Percentiles rank a stretch among this genome's conserved stretches.
Evolutionary conservation across 2,888 invertebrate species (phyloP).

Genomic region (Bedellia somnulentella): DNA sequence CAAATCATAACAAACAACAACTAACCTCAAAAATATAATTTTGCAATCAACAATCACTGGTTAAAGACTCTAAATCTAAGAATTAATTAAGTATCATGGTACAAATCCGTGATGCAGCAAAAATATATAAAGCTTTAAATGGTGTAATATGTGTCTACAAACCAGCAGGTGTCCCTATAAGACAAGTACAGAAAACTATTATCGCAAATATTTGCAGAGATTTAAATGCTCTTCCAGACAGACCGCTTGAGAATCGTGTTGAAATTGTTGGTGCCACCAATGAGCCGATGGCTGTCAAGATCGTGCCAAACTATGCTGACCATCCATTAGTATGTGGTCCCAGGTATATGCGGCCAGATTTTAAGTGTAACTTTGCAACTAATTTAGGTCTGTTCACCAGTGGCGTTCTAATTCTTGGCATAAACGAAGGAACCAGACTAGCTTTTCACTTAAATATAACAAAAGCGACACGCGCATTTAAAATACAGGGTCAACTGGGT

Average conservation of each 20-base stretch:
- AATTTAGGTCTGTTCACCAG: conserved; percentile 66
- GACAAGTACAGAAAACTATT: conserved; percentile 59
- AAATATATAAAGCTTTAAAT: conserved; percentile 68
- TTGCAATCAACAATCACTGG: too few relatives aligned
- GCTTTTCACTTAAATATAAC: conserved; percentile 62
- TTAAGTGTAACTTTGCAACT: conserved; percentile 64
- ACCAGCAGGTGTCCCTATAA: conserved; percentile 63
- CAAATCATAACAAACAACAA: too few relatives aligned
- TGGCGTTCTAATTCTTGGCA: conserved; percentile 77
- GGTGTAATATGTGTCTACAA: conserved; percentile 82
- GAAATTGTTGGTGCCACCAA: conserved; percentile 67
- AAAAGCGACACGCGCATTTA: conserved; percentile 69
- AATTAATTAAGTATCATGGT: too few relatives aligned
- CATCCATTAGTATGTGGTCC: conserved; percentile 75
- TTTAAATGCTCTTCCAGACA: conserved; percentile 68
- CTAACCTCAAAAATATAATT: too few relatives aligned
- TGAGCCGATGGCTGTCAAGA: conserved; percentile 54
- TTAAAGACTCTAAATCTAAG: too few relatives aligned
- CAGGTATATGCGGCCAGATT: conserved; percentile 69
- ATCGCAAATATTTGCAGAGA: conserved; percentile 69
- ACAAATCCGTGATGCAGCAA: conserved; percentile 46
- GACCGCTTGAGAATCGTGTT: conserved; percentile 61
- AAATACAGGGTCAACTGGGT: conserved; percentile 75
- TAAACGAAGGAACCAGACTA: conserved; percentile 66
- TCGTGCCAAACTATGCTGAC: conserved; percentile 72